phyloP scores from a whole-genome alignment of 2,113 vertebrate species.

The Potamarius usumacintae region DNA sequence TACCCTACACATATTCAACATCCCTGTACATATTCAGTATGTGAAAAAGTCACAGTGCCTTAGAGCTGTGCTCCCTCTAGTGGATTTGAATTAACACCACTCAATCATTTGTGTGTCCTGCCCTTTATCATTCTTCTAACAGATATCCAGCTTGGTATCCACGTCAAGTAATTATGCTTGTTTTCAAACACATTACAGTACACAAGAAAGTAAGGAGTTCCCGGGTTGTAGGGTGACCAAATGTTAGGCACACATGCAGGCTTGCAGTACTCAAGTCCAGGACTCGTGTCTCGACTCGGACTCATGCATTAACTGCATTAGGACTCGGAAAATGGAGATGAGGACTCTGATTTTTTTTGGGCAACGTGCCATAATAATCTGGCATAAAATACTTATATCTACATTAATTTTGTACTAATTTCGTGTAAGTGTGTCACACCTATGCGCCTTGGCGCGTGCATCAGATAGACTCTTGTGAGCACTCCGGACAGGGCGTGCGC shows the following conservation, averaged over 20 bases:
- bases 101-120: conserved; percentile 12
- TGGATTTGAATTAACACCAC: conserved; percentile 47
- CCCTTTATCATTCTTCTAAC: not conserved
- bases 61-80: conserved; percentile 68
- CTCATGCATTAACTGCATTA: no score
- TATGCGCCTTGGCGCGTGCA: no score
- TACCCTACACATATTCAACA: not conserved
- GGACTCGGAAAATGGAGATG: no score
- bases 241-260: not conserved
- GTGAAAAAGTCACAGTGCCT: conserved; percentile 22
- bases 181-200: not conserved
- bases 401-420: no score
- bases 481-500: no score
- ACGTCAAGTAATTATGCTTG: not conserved
- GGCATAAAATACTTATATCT: no score
- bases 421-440: no score
- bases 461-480: no score
- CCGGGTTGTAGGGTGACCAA: not conserved
- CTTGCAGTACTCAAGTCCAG: no score
- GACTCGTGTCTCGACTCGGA: no score
- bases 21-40: not conserved
- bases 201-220: not conserved
- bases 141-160: not conserved
- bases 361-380: no score
- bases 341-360: no score